Evolutionary conservation across 2,888 invertebrate species (phyloP).

Genomic region (Leptopterna dolabrata): DNA sequence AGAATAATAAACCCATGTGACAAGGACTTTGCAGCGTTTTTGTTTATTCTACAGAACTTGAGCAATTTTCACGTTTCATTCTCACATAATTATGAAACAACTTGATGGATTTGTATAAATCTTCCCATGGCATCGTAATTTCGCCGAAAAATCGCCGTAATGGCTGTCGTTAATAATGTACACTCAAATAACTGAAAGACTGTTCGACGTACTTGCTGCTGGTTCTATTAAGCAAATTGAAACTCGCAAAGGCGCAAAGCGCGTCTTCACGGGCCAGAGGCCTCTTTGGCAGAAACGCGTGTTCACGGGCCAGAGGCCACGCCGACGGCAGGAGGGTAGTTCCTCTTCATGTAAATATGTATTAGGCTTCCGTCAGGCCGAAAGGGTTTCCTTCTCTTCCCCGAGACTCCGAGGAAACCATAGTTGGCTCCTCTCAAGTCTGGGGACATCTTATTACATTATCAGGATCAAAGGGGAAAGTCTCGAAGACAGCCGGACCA

Average conservation of each 20-base stretch:
- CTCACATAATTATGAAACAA: too few relatives aligned
- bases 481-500: slow-evolving; percentile 49
- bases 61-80: too few relatives aligned
- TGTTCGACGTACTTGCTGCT: neutral
- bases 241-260: neutral
- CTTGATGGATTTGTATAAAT: too few relatives aligned
- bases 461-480: slow-evolving; percentile 58
- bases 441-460: slow-evolving; percentile 59
- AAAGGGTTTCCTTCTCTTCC: neutral
- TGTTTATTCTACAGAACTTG: too few relatives aligned
- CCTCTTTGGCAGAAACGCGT: neutral
- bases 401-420: neutral
- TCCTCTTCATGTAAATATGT: slow-evolving; percentile 56
- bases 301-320: slow-evolving; percentile 12
- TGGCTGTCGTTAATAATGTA: too few relatives aligned
- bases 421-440: slow-evolving; percentile 47
- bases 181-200: too few relatives aligned
- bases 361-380: slow-evolving; percentile 35
- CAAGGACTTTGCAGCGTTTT: too few relatives aligned
- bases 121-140: too few relatives aligned
- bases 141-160: too few relatives aligned
- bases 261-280: neutral
- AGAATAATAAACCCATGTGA: too few relatives aligned
- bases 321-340: neutral
- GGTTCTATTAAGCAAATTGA: neutral